Conservation (phyloP, 1,140 invertebrate genomes). For the Macrobrachium rosenbergii region DNA sequence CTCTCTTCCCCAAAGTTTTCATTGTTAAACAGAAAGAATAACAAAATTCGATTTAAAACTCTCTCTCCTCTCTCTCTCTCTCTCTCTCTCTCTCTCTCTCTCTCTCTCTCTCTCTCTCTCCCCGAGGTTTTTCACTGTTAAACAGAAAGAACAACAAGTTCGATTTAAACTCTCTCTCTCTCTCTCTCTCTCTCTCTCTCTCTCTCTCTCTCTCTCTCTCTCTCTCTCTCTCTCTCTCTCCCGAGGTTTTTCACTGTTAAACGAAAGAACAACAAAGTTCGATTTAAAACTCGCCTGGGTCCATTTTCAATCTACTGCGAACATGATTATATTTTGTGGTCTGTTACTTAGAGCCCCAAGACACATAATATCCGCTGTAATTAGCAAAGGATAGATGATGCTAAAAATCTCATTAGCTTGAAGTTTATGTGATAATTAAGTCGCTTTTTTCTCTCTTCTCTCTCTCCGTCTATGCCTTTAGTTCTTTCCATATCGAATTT, state of each 20-base stretch:
- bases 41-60: no score
- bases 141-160: no score
- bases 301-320: conserved; percentile 44
- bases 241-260: background rate
- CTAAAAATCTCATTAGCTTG: conserved; percentile 61
- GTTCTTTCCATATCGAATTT: background rate
- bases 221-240: background rate
- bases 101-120: background rate
- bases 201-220: no score
- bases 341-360: conserved; percentile 45
- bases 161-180: no score
- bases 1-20: background rate
- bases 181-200: no score
- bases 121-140: background rate
- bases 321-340: conserved; percentile 45
- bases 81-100: no score
- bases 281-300: no score
- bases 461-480: conserved; percentile 19
- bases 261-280: no score
- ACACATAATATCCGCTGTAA: conserved; percentile 63
- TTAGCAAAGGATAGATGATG: conserved; percentile 60
- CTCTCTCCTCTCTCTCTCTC: no score
- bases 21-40: no score
- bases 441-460: conserved; percentile 27
- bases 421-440: conserved; percentile 60